Base-by-base conservation (phyloP, 1,140 invertebrate genomes). In the Arctopsyche grandis region DNA sequence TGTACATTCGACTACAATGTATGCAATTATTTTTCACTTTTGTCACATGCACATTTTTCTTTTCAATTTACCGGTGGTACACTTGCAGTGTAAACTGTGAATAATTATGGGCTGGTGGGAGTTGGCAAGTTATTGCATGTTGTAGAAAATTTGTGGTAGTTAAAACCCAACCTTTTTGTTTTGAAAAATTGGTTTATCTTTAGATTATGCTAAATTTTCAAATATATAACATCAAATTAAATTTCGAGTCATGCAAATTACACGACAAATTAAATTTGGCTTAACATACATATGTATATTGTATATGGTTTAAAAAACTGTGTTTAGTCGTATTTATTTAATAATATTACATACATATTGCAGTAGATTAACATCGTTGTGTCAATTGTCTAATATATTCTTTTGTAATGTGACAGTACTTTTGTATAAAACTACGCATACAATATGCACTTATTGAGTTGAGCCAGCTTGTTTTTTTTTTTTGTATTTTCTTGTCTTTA, bases 391-490 rank as follows among this genome's bases (percentile, higher is more conserved):
- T 38, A 38, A 38, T 38, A n/a, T n/a, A 38, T 38, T 38, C 29
- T 38, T 38, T 7, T n/a, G n/a, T n/a, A n/a, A 38, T 38, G 29
- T 38, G 29, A 38, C 29, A 38, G 29, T 38, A 38, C 29, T 4
- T 7, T 38, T 38, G 29, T 38, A 7, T 38, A 38, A 38, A 38
- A 38, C 29, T 38, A 38, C 12, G 16, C 16, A 52, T 52, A 52
- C 10, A 52, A 16, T 12, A 52, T 52, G 48, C 24, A 66, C 10
- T 66, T 24, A 5, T 60, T 26, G 3, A 26, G 14, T n/a, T 66
- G 21, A 22, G 63, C 24, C 63, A 66, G 63, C 63, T 66, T 60
- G 56, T 60, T 66, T 66, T 66, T 66, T 66, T 0, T 29, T 9
- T 26, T n/a, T n/a, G n/a, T n/a, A n/a, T n/a, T n/a, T 26, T 26